Evolutionary conservation across 1,140 invertebrate genomes (phyloP), one percentile per base, ranked within the genome.

Genomic region (Drosophila sulfurigaster): DNA sequence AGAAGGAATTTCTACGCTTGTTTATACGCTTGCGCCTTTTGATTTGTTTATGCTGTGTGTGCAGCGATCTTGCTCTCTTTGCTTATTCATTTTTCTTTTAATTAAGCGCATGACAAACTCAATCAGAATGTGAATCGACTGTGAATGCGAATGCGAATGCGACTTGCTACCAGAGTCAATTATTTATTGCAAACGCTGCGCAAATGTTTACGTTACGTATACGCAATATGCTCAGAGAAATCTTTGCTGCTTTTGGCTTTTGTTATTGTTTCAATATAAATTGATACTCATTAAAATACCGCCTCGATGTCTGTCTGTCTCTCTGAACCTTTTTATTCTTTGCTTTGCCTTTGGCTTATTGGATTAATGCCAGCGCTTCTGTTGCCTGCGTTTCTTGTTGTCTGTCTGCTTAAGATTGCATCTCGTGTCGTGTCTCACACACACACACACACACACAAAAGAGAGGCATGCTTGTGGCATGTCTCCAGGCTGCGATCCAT

Each of bases 1-100:
- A 0, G 20, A 25, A 25, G 20, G 20, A 25, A 13, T 49, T 25
- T 28, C 56, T 10, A 10, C 10, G 7, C 35, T 72, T 76, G 74
- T 76, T 76, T 76, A 76, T 65, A 38, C 30, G 35, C 35, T 41
- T 28, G 30, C 52, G 28, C 25, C 15, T 46, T 67, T 67, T 64
- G 48, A 68, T 87, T 25, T 87, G 83, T 87, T 87, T 87, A 83
- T 82, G 65, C 67, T 68, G 15, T 58, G 54, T 68, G 38, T 49
- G 63, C 77, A 57, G 62, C 56, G 76, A 74, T 78, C 80, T 85
- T 79, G 75, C 79, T 75, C 32, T 46, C n/a, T n/a, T 16, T 25
- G 35, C 49, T 4, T 45, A 20, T 6, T 35, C 11, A 8, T 20
- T n/a, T 32, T 38, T 66, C 54, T 62, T 68, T 78, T 78, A 78